Percentiles rank a stretch among this genome's conserved stretches.
phyloP scores from a whole-genome alignment of 2,113 vertebrate species.

The Gymnocephalus cernua region DNA sequence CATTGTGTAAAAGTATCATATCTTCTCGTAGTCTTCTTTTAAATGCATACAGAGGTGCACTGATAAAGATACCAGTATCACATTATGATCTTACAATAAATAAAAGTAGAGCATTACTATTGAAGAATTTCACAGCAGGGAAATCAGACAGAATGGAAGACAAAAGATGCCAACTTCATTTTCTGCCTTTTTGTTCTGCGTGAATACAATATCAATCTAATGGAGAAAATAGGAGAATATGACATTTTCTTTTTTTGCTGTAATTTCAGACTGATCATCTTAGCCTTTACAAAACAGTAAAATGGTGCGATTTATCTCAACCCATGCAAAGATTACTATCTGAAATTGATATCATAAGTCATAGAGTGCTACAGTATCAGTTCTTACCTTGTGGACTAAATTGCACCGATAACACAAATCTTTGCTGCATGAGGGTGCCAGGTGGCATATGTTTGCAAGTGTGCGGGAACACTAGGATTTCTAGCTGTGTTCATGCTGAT shows the following conservation, averaged over 20 bases:
- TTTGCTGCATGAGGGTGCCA: not conserved
- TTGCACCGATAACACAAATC: not conserved
- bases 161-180: slow-evolving; percentile 9
- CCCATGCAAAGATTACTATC: not conserved
- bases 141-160: slow-evolving; percentile 21
- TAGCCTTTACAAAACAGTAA: not conserved
- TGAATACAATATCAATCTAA: not conserved
- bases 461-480: not conserved
- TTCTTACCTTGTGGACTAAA: not conserved
- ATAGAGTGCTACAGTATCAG: not conserved
- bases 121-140: slow-evolving; percentile 16
- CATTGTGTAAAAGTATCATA: not conserved
- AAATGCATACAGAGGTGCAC: not conserved
- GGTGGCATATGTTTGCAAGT: not conserved
- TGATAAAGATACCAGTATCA: slow-evolving; percentile 13
- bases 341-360: slow-evolving; percentile 5
- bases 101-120: not conserved
- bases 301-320: not conserved
- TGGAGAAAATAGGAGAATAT: slow-evolving; percentile 10
- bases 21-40: not conserved
- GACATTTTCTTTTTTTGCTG: not conserved
- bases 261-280: slow-evolving; percentile 13
- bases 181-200: not conserved
- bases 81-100: slow-evolving; percentile 21
- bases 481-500: slow-evolving; percentile 3